These are phyloP conservation scores for Nannospalax galili DNA, from an alignment of 2,113 vertebrate genomes.

Conservation along the genomic window DNA sequence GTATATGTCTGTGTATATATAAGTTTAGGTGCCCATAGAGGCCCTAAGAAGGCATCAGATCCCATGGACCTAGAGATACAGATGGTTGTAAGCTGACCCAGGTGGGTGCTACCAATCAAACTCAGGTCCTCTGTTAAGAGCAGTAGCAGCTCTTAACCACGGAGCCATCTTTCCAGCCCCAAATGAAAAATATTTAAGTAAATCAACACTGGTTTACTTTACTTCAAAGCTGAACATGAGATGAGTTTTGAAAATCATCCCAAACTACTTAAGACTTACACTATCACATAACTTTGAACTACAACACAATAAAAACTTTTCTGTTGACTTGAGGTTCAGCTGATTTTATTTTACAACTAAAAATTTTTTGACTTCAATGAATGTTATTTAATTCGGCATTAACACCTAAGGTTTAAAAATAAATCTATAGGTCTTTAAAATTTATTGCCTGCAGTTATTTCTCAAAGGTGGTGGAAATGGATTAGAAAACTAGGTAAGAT, in stretches of 20 bases:
- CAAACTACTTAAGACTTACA: neutral
- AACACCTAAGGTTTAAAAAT: neutral
- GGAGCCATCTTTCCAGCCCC: neutral
- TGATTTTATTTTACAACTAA: conserved; percentile 15
- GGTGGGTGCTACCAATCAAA: neutral
- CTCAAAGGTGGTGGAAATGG: neutral
- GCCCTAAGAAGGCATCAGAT: neutral
- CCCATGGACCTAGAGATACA: neutral
- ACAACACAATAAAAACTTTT: conserved; percentile 1
- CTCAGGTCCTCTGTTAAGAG: neutral
- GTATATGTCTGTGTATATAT: neutral
- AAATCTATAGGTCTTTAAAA: neutral
- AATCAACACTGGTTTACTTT: neutral
- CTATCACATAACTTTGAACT: neutral
- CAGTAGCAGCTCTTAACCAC: neutral
- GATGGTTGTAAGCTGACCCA: neutral
- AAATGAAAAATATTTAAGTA: neutral
- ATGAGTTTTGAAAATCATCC: neutral
- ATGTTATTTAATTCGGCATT: neutral
- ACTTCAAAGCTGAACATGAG: neutral
- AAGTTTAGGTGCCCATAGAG: neutral
- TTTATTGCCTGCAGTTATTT: conserved; percentile 7
- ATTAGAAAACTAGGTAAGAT: neutral
- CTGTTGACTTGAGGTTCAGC: neutral
- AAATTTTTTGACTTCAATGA: conserved; percentile 14